Conservation (phyloP, 2,888 invertebrate genomes). For the Fragum whitleyi region DNA sequence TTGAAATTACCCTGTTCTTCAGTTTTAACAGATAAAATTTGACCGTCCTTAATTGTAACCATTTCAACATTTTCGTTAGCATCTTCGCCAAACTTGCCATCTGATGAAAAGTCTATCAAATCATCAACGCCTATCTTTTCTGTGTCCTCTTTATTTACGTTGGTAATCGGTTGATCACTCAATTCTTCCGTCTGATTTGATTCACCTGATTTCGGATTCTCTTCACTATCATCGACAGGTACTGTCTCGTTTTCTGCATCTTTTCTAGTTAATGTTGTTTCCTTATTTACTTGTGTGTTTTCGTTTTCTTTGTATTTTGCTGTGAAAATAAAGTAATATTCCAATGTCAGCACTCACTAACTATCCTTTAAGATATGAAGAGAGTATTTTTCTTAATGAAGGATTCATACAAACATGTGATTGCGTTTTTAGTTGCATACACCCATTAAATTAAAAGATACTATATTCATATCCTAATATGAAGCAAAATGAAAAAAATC, state of each 20-base stretch:
- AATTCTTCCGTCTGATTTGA: neutral
- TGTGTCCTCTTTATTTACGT: neutral
- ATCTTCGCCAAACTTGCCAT: neutral
- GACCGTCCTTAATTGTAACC: conserved; percentile 49
- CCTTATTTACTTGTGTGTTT: neutral
- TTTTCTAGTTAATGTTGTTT: neutral
- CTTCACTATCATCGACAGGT: neutral
- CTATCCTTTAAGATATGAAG: no score
- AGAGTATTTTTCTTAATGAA: no score
- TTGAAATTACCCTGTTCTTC: conserved; percentile 37
- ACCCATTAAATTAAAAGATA: no score
- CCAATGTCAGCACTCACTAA: no score
- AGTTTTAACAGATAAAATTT: conserved; percentile 36
- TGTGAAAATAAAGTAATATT: no score
- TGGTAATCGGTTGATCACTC: neutral
- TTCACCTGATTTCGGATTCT: no score
- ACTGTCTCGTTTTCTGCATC: neutral
- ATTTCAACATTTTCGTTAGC: conserved; percentile 24
- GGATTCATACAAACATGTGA: no score
- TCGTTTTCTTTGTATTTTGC: no score
- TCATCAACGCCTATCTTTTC: neutral
- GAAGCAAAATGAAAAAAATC: no score
- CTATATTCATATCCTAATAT: no score
- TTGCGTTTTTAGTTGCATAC: no score
- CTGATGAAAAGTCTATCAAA: neutral